Conservation (phyloP, 1,140 invertebrate species). For the Ceratosolen solmsi region DNA sequence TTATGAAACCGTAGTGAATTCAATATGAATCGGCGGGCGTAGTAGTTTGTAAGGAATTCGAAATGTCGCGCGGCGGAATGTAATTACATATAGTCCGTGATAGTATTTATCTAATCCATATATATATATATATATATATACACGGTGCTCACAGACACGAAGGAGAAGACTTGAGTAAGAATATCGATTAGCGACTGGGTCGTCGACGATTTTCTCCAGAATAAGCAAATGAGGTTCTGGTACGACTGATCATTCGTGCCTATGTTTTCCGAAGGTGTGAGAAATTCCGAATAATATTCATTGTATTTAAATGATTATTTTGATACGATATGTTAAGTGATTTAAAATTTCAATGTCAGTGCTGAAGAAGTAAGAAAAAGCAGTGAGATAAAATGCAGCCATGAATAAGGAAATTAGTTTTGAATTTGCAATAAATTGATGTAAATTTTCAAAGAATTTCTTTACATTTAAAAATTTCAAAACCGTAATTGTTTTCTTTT, state of each 20-base stretch:
- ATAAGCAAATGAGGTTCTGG: constrained; percentile 37
- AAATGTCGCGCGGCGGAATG: constrained; percentile 9
- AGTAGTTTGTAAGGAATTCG: constrained; percentile 24
- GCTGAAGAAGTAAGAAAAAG: too few species aligned
- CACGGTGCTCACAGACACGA: not conserved
- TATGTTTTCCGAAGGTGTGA: not conserved
- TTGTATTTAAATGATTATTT: not conserved
- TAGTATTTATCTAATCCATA: constrained; percentile 38
- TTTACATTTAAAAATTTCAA: not conserved
- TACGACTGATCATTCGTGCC: not conserved
- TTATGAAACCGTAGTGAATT: not conserved
- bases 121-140: constrained; percentile 15
- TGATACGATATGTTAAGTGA: not conserved
- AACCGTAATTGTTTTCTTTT: too few species aligned
- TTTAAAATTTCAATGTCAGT: not conserved
- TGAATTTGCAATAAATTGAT: not conserved
- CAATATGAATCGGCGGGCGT: constrained; percentile 3
- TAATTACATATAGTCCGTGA: constrained; percentile 21
- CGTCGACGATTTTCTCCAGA: not conserved
- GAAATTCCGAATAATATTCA: not conserved
- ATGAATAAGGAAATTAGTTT: not conserved
- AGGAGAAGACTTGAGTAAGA: not conserved
- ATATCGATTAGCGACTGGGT: constrained; percentile 19
- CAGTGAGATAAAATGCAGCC: not conserved
- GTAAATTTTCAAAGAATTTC: not conserved